phyloP scores from a whole-genome alignment of 2,888 invertebrate genomes.

The Drosophila nr. perissopoda region DNA sequence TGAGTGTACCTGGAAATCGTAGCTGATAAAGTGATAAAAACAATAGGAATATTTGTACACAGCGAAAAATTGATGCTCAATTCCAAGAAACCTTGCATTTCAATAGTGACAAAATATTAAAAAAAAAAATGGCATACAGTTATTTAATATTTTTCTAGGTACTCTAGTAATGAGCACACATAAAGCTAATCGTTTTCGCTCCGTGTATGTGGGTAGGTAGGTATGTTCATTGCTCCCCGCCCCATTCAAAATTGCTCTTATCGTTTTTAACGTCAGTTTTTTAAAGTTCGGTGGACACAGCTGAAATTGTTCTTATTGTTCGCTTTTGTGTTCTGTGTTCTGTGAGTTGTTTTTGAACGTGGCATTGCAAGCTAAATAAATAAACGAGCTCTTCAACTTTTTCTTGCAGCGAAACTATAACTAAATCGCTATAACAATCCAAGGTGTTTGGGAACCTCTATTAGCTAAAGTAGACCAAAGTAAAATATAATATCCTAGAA shows the following conservation, averaged over 20 bases:
- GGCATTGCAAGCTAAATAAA: slow-evolving; percentile 53
- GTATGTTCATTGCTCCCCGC: slow-evolving; percentile 6
- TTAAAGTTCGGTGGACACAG: slow-evolving; percentile 63
- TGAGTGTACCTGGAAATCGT: slow-evolving; percentile 55
- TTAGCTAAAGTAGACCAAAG: slow-evolving; percentile 45
- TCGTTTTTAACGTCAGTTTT: slow-evolving; percentile 51
- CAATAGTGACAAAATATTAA: neutral
- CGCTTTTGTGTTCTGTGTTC: slow-evolving; percentile 49
- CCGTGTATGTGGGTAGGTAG: slow-evolving; percentile 26
- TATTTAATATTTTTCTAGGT: neutral
- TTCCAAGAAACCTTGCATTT: neutral
- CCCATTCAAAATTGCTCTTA: slow-evolving; percentile 37
- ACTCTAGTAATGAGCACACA: neutral
- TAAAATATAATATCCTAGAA: slow-evolving; percentile 8
- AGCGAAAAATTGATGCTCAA: slow-evolving; percentile 4
- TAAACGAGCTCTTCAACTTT: slow-evolving; percentile 59
- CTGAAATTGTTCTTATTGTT: slow-evolving; percentile 58
- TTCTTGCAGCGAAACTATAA: slow-evolving; percentile 72
- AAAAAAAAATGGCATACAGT: neutral
- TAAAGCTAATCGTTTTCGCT: slow-evolving; percentile 13
- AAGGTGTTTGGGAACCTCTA: slow-evolving; percentile 62
- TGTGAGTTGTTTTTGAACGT: slow-evolving; percentile 57
- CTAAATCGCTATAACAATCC: slow-evolving; percentile 53
- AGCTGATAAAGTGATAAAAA: slow-evolving; percentile 66
- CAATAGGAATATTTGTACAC: slow-evolving; percentile 38